Evolutionary conservation across 1,140 invertebrate genomes (phyloP).

Genomic region (Pomacea maculata): DNA sequence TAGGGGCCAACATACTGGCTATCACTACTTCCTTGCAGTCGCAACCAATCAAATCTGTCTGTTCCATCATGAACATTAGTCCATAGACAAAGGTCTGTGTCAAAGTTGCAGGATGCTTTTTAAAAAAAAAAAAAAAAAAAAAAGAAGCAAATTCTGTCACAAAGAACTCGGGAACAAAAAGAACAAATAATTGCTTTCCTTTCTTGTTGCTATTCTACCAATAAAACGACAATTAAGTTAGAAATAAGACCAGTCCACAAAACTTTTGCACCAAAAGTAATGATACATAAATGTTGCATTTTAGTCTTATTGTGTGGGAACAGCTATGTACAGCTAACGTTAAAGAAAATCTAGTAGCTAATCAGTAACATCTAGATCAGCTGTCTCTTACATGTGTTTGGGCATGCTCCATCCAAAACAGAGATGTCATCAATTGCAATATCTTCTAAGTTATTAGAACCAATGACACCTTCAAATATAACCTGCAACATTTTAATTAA

Average conservation of each 20-base stretch:
- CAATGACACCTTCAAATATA: slow-evolving; percentile 70
- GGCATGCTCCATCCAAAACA: neutral
- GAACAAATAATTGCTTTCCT: no score
- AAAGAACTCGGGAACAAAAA: no score
- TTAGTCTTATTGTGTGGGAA: no score
- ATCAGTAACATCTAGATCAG: no score
- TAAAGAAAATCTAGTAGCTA: no score
- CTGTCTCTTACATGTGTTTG: neutral
- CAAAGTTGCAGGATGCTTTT: slow-evolving; percentile 52
- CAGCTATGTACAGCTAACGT: no score
- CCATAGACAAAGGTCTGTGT: slow-evolving; percentile 54
- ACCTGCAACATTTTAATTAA: slow-evolving; percentile 12
- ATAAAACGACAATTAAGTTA: no score
- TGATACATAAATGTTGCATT: no score
- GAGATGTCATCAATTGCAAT: slow-evolving; percentile 80
- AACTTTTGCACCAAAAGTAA: no score
- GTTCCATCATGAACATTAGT: slow-evolving; percentile 44
- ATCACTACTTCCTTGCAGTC: slow-evolving; percentile 39
- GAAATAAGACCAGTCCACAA: no score
- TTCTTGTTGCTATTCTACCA: no score
- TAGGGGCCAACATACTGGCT: slow-evolving; percentile 49
- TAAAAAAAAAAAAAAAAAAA: neutral
- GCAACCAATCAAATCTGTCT: slow-evolving; percentile 59
- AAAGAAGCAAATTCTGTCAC: neutral
- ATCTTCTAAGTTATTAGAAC: slow-evolving; percentile 73